These are phyloP conservation scores for Bradypus variegatus DNA, from an alignment of 2,797 vertebrate species.

Conservation along the genomic window DNA sequence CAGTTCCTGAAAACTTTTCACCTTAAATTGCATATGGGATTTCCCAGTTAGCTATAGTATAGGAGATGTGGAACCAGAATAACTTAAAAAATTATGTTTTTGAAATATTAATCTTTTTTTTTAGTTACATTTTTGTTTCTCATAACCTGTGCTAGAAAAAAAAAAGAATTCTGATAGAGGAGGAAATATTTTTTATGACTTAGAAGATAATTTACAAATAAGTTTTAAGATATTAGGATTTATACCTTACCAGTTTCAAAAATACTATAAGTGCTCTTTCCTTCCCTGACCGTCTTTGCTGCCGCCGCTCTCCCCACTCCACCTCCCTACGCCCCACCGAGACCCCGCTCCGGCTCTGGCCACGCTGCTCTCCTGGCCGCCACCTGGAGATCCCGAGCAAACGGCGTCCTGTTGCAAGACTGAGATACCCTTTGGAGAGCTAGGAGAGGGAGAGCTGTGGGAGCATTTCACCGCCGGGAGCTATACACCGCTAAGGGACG, in stretches of 20 bases:
- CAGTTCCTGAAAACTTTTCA: background rate
- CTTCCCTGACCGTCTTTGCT: too few species aligned
- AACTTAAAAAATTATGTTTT: background rate
- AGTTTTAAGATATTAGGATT: constrained; percentile 6
- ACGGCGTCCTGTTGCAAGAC: too few species aligned
- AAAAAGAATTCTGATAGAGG: background rate
- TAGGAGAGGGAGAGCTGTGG: too few species aligned
- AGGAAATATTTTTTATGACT: constrained; percentile 13
- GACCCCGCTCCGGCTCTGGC: too few species aligned
- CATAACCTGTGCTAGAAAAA: background rate
- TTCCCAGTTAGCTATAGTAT: background rate
- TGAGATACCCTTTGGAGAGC: too few species aligned
- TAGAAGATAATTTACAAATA: constrained; percentile 1
- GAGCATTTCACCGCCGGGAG: too few species aligned
- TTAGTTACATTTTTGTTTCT: background rate
- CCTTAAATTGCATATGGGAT: background rate
- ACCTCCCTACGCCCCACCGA: too few species aligned
- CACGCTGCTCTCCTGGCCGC: too few species aligned
- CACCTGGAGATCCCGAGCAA: too few species aligned
- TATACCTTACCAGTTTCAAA: background rate
- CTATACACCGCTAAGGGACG: too few species aligned
- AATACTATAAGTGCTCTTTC: background rate
- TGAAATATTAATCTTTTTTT: constrained; percentile 8
- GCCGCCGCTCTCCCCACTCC: too few species aligned
- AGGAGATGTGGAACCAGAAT: background rate